Conservation (phyloP, 2,888 invertebrate genomes). For the Sturmia bella region DNA sequence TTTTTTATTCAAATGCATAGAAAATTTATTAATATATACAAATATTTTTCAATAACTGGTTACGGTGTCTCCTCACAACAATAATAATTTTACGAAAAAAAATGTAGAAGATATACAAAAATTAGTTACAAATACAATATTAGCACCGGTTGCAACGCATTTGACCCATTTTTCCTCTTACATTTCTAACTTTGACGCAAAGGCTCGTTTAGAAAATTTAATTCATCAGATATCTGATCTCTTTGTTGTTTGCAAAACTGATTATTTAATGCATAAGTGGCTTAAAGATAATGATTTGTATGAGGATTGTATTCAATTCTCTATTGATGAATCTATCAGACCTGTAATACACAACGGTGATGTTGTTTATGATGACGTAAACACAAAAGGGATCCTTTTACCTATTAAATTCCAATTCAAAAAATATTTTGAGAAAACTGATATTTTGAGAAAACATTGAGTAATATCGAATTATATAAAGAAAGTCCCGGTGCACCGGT, state of each 20-base stretch:
- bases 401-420: too few species aligned
- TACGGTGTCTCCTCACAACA: conserved; percentile 20
- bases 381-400: too few species aligned
- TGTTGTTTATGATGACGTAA: not conserved
- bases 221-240: not conserved
- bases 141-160: not conserved
- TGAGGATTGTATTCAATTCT: not conserved
- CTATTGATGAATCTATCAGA: not conserved
- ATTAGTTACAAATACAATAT: conserved; percentile 6
- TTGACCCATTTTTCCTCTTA: not conserved
- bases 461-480: not conserved
- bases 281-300: conserved; percentile 1
- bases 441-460: not conserved
- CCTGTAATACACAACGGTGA: conserved; percentile 1
- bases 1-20: too few species aligned
- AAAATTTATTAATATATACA: too few species aligned
- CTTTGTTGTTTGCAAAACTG: conserved; percentile 1
- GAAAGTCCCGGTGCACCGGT: not conserved
- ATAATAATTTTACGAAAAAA: not conserved
- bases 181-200: conserved; percentile 12
- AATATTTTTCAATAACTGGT: too few species aligned
- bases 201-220: not conserved
- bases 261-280: conserved; percentile 2
- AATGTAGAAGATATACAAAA: conserved; percentile 20
- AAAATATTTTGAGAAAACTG: too few species aligned